Evolutionary conservation across 2,113 vertebrate species (phyloP).

Genomic region (Bujurquina vittata): DNA sequence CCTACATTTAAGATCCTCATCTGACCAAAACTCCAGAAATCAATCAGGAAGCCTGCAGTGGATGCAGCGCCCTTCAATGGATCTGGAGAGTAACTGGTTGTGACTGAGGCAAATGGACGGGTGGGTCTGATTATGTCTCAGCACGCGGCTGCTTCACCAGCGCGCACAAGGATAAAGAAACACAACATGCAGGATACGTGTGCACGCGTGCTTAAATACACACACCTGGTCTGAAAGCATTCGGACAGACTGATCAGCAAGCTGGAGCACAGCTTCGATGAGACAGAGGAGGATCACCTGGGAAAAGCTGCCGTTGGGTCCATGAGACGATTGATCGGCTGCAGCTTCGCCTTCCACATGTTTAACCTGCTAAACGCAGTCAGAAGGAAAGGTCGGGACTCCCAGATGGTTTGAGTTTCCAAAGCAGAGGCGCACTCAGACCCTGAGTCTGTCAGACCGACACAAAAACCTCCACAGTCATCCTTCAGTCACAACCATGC

Average conservation of each 20-base stretch:
- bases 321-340: constrained; percentile 40
- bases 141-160: constrained; percentile 26
- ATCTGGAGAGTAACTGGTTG: constrained; percentile 51
- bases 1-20: constrained; percentile 40
- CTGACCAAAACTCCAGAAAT: constrained; percentile 43
- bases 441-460: neutral
- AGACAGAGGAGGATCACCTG: constrained; percentile 8
- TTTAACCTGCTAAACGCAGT: neutral
- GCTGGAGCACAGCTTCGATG: constrained; percentile 23
- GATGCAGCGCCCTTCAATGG: constrained; percentile 55
- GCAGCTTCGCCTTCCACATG: neutral
- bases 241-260: constrained; percentile 40
- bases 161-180: neutral
- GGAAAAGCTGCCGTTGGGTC: constrained; percentile 14
- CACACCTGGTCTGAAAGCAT: constrained; percentile 31
- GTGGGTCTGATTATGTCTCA: constrained; percentile 56
- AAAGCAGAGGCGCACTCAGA: neutral
- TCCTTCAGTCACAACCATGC: neutral
- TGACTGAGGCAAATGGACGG: constrained; percentile 56
- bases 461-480: neutral
- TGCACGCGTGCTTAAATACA: neutral
- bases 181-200: neutral
- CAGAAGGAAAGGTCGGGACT: neutral
- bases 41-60: constrained; percentile 43
- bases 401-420: neutral